Evolutionary conservation across 2,888 invertebrate species (phyloP), one percentile per base, ranked within the genome.

Genomic region (Stictocephala bisonia): DNA sequence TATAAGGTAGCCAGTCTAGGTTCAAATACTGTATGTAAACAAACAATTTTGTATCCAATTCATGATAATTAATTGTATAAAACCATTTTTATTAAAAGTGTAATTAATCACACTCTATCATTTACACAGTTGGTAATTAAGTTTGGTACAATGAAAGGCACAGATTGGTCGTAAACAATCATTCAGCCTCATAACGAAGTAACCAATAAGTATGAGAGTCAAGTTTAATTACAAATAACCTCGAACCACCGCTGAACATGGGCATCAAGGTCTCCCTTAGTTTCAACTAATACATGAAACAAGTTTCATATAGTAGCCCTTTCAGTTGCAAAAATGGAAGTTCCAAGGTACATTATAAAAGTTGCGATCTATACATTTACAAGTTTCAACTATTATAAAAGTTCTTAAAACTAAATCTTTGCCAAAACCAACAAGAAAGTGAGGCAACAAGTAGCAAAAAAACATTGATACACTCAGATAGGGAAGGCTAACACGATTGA

Each of bases 361-460:
- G 64, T 64, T 64, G 64, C 64, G 15, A 64, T 64, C 64, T 64
- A 64, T 44, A 64, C 40, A 64, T 64, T 64, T 64, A 64, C 64
- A 64, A 64, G 64, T 64, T 40, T 64, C 44, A 64, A 64, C 64
- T 64, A 64, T 64, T 64, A 64, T 44, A 64, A 64, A 64, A 44
- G 44, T 64, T 64, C 27, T 44, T 26, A 64, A 40, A 60, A 64
- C 18, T 64, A 44, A 64, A 64, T 26, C 20, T 44, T 64, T 20
- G 44, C 64, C 18, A 44, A 64, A 64, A 22, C 18, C 40, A 64
- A 44, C 40, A 64, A 44, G 44, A 64, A 56, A 9, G 64, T 41
- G 44, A 64, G 64, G 26, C 64, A 44, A 22, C 27, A 27, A 64
- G 64, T 40, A 64, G 44, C 44, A 18, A 22, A 27, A 22, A 24